phyloP scores from a whole-genome alignment of 2,113 vertebrate species.

The Notothenia coriiceps region DNA sequence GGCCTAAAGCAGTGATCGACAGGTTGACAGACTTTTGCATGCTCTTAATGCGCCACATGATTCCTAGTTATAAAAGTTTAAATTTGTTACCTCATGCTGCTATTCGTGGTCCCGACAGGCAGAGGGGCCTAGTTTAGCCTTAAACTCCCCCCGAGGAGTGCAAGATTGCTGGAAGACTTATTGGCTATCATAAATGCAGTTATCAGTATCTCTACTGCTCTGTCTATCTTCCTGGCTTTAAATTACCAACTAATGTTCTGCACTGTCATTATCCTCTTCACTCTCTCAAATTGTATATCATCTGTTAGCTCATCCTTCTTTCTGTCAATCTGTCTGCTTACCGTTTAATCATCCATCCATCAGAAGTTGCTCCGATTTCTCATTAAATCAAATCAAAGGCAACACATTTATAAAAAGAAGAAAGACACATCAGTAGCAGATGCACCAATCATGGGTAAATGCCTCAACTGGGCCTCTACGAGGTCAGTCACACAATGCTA shows the following conservation, averaged over 20 bases:
- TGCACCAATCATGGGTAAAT: conserved; percentile 51
- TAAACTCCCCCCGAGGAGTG: conserved; percentile 30
- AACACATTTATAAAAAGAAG: conserved; percentile 32
- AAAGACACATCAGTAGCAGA: conserved; percentile 34
- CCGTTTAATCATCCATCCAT: conserved; percentile 44
- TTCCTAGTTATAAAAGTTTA: conserved; percentile 29
- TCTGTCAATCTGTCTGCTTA: conserved; percentile 32
- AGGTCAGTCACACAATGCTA: conserved; percentile 32
- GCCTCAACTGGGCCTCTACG: conserved; percentile 15
- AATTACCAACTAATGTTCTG: conserved; percentile 42
- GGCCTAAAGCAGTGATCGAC: conserved; percentile 7
- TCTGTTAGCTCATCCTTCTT: conserved; percentile 36
- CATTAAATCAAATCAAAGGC: not conserved
- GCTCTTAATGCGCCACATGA: conserved; percentile 23
- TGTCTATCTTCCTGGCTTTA: conserved; percentile 1
- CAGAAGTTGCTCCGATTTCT: conserved; percentile 30
- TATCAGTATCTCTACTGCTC: conserved; percentile 33
- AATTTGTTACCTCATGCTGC: conserved; percentile 61
- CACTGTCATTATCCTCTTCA: conserved; percentile 27
- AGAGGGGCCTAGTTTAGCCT: conserved; percentile 22
- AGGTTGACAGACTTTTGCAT: conserved; percentile 15
- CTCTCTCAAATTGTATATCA: conserved; percentile 27
- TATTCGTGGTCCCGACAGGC: conserved; percentile 25
- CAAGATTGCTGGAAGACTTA: conserved; percentile 24
- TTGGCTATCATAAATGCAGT: conserved; percentile 17